Evolutionary conservation across 2,888 invertebrate species (phyloP), one percentile per base, ranked within the genome.

Genomic region (Macropis europaea): DNA sequence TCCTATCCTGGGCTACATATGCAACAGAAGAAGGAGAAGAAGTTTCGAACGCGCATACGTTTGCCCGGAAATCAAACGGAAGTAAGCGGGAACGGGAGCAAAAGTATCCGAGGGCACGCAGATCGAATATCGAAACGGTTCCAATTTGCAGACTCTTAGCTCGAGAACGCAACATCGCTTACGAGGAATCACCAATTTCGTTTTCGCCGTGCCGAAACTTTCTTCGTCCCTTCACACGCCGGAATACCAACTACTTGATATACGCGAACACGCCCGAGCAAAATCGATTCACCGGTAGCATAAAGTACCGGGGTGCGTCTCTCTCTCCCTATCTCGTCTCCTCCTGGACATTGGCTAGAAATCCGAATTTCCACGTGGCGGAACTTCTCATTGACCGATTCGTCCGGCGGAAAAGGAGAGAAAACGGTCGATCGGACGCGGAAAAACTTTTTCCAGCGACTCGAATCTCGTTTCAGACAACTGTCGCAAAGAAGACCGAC

Each of bases 231-330:
- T 54, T 54, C 76, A 64, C 40, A 64, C 40, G 52, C 42, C 50
- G 54, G 64, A 79, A 79, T 77, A 79, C 61, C 72, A 77, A 76
- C 68, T 72, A 72, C 26, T 34, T 53, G 67, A 77, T 76, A 43
- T 61, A 64, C 71, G 66, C 60, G 60, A 53, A 42, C 59, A 48
- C 73, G 62, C 56, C 42, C 63, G 47, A 67, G 57, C 56, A 48
- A 52, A 67, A 79, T 77, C 67, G 71, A 77, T 76, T 72, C 40
- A 38, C 61, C 7, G 13, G 54, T 43, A 63, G 47, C 63, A 54
- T 71, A 56, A 76, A 75, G 64, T 71, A 68, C 57, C 34, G 13
- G 9, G 34, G 6, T 36, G 36, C 7, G 11, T 54, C 62, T 61
- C 71, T 61, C 61, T 60, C 53, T 34, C 15, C 43, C 24, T n/a